Conservation (phyloP, 2,888 invertebrate species). For the Zaprionus obscuricornis region DNA sequence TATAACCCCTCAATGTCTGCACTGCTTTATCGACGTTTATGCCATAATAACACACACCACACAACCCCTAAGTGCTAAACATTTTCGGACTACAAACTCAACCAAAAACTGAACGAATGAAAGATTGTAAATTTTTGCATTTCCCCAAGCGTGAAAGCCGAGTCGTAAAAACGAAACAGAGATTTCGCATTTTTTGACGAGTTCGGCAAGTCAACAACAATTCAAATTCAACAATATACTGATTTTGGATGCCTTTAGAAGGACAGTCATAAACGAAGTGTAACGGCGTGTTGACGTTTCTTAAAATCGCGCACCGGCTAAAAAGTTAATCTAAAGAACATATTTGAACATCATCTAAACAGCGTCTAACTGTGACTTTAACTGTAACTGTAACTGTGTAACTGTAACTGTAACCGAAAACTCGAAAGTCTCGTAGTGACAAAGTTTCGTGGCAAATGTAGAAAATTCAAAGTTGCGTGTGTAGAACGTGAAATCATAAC, state of each 20-base stretch:
- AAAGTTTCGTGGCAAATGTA: slow-evolving; percentile 16
- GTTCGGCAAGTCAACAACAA: slow-evolving; percentile 55
- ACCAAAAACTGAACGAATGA: slow-evolving; percentile 43
- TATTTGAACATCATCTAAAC: slow-evolving; percentile 5
- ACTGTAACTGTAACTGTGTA: no score
- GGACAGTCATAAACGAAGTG: slow-evolving; percentile 80
- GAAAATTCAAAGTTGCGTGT: slow-evolving; percentile 29
- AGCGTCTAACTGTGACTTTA: no score
- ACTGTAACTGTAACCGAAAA: background rate
- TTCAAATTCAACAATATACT: slow-evolving; percentile 58
- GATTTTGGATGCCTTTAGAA: slow-evolving; percentile 57
- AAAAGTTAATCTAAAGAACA: no score
- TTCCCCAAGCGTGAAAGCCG: slow-evolving; percentile 14
- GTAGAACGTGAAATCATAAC: slow-evolving; percentile 33
- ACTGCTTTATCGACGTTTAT: slow-evolving; percentile 29
- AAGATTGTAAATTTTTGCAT: slow-evolving; percentile 41
- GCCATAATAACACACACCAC: slow-evolving; percentile 3
- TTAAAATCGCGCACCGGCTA: slow-evolving; percentile 35
- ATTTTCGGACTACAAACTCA: slow-evolving; percentile 26
- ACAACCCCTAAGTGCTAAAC: background rate
- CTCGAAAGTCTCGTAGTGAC: no score
- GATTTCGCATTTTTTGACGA: slow-evolving; percentile 42
- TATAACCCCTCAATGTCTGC: background rate
- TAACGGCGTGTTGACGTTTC: slow-evolving; percentile 77
- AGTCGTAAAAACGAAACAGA: slow-evolving; percentile 35